Evolutionary conservation across 2,797 vertebrate species (phyloP).

Genomic region (Acrocephalus scirpaceus): DNA sequence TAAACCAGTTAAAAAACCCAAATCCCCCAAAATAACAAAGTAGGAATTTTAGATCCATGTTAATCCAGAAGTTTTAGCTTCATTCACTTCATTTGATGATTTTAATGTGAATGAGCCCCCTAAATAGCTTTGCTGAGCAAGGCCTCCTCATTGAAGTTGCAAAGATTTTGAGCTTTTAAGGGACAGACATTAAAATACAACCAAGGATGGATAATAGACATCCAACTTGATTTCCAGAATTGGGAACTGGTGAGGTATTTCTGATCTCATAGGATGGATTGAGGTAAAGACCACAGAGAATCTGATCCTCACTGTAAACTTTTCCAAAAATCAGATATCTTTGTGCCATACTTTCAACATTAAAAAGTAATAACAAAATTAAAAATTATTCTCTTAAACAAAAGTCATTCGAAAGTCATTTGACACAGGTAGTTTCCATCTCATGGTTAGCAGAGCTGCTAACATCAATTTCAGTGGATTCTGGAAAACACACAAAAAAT

Average conservation of each 20-base stretch:
- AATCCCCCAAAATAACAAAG: not conserved
- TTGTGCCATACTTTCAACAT: not conserved
- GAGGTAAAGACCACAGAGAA: not conserved
- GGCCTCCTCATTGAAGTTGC: not conserved
- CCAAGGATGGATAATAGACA: not conserved
- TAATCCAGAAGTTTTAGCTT: not conserved
- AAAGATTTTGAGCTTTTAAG: not conserved
- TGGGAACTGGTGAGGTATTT: not conserved
- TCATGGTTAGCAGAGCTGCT: not conserved
- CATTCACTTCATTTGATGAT: not conserved
- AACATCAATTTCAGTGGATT: not conserved
- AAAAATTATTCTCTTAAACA: not conserved
- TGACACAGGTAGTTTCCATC: not conserved
- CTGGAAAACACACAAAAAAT: not conserved
- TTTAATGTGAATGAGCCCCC: not conserved
- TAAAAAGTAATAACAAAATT: not conserved
- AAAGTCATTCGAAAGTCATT: not conserved
- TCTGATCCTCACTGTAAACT: not conserved
- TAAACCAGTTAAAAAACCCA: rapidly evolving
- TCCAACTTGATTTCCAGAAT: not conserved
- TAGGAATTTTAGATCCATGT: not conserved
- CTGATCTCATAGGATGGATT: not conserved
- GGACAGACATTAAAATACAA: not conserved
- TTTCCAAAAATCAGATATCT: not conserved
- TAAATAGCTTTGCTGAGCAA: not conserved